phyloP scores from a whole-genome alignment of 2,113 vertebrate genomes.

The Ceyx melanurus region DNA sequence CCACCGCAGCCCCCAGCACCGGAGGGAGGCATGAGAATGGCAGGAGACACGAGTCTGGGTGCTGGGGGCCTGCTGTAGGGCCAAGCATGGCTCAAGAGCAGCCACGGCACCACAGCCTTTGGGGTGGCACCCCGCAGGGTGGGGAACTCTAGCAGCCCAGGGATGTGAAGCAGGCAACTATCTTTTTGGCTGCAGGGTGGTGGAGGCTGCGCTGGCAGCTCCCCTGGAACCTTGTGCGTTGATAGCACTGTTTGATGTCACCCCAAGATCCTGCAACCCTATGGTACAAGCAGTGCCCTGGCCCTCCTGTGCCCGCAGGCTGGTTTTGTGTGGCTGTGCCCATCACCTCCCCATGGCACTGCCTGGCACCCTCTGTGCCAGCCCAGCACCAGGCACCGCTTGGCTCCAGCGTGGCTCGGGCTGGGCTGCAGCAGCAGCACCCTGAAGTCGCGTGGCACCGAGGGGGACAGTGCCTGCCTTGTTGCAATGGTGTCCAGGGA shows the following conservation, averaged over 20 bases:
- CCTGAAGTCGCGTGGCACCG: not conserved
- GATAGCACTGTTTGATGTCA: not conserved
- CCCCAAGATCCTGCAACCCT: not conserved
- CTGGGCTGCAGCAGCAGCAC: not conserved
- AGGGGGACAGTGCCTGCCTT: constrained; percentile 15
- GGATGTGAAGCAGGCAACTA: not conserved
- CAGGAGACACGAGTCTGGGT: rapidly evolving
- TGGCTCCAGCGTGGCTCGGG: not conserved
- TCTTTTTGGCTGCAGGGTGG: not conserved
- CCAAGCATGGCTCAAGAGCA: rapidly evolving
- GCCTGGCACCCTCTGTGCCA: not conserved
- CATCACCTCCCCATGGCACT: rapidly evolving
- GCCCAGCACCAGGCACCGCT: constrained; percentile 27
- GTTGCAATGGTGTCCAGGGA: not conserved
- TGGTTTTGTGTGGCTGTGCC: rapidly evolving
- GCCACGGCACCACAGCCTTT: rapidly evolving
- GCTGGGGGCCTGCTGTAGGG: not conserved
- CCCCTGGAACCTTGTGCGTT: too few relatives aligned
- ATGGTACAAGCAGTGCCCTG: not conserved
- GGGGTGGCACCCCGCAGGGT: not conserved
- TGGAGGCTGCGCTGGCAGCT: not conserved
- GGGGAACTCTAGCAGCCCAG: not conserved
- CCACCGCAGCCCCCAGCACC: rapidly evolving
- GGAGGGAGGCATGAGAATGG: not conserved
- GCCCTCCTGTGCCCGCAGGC: not conserved